phyloP scores from a whole-genome alignment of 1,140 invertebrate genomes.

The Drosophila santomea region DNA sequence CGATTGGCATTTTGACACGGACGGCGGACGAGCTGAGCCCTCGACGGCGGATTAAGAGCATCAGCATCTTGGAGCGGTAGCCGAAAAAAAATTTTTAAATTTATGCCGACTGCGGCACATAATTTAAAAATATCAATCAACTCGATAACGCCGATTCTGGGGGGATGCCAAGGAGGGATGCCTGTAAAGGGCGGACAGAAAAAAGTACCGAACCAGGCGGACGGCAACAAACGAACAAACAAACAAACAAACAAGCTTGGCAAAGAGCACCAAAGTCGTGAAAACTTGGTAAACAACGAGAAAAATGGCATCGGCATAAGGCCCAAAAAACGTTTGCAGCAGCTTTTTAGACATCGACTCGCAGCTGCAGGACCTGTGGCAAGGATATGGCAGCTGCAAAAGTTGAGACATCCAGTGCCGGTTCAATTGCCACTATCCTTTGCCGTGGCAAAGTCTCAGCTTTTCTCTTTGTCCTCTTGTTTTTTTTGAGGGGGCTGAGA shows the following conservation, averaged over 20 bases:
- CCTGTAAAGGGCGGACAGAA: neutral
- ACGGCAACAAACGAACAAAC: conserved; percentile 33
- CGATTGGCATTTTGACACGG: conserved; percentile 82
- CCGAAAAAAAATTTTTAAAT: conserved; percentile 73
- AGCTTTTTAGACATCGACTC: conserved; percentile 23
- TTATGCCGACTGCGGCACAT: conserved; percentile 81
- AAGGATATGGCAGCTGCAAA: conserved; percentile 42
- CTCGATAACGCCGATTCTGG: conserved; percentile 77
- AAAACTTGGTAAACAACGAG: conserved; percentile 75
- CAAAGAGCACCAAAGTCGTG: conserved; percentile 58
- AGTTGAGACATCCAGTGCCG: conserved; percentile 63
- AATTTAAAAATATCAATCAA: conserved; percentile 83
- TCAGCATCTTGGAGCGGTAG: conserved; percentile 55
- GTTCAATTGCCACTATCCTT: conserved; percentile 77
- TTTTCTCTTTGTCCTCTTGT: conserved; percentile 14
- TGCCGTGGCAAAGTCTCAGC: conserved; percentile 33
- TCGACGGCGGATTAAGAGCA: conserved; percentile 70
- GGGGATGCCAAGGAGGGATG: neutral
- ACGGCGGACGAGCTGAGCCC: conserved; percentile 57
- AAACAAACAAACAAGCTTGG: conserved; percentile 53
- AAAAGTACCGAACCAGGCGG: neutral
- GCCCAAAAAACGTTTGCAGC: conserved; percentile 56
- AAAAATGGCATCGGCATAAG: conserved; percentile 14
- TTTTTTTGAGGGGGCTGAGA: neutral
- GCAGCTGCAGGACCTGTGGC: conserved; percentile 17